phyloP scores from a whole-genome alignment of 2,888 invertebrate genomes.

The Dryadula phaetusa region DNA sequence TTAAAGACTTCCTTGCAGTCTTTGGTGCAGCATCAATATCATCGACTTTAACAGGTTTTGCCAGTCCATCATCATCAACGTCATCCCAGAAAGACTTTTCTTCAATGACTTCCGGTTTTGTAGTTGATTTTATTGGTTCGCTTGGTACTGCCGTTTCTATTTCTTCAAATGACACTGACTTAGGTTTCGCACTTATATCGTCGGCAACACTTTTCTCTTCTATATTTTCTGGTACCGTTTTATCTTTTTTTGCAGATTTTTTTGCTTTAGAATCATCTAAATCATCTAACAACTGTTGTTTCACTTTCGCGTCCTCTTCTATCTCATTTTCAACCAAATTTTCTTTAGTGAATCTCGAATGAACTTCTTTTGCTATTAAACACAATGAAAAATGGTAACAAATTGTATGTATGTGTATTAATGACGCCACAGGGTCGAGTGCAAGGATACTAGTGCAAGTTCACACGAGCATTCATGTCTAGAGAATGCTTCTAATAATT shows the following conservation, averaged over 20 bases:
- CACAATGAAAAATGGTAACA: conserved; percentile 63
- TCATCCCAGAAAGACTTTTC: conserved; percentile 70
- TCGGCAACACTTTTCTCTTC: conserved; percentile 64
- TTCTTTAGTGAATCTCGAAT: conserved; percentile 78
- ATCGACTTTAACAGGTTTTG: conserved; percentile 54
- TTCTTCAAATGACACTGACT: conserved; percentile 52
- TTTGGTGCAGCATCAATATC: conserved; percentile 57
- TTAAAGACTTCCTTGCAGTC: conserved; percentile 60
- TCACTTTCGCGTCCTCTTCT: conserved; percentile 66
- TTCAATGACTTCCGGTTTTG: conserved; percentile 60
- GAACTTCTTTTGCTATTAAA: conserved; percentile 81
- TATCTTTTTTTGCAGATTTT: conserved; percentile 57
- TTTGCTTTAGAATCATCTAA: conserved; percentile 60
- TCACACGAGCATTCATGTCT: conserved; percentile 73
- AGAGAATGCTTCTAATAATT: conserved; percentile 69
- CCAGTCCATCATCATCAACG: conserved; percentile 53
- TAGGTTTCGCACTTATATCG: conserved; percentile 61
- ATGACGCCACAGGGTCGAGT: conserved; percentile 61
- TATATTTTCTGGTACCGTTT: conserved; percentile 58
- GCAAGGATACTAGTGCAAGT: conserved; percentile 45
- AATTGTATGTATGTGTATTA: conserved; percentile 48
- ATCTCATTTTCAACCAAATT: conserved; percentile 77
- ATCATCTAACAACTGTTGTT: conserved; percentile 54
- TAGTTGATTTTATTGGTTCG: conserved; percentile 60
- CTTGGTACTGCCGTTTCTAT: conserved; percentile 57